Evolutionary conservation across 2,888 invertebrate genomes (phyloP), one percentile per base, ranked within the genome.

Genomic region (Ornithoptera alexandrae): DNA sequence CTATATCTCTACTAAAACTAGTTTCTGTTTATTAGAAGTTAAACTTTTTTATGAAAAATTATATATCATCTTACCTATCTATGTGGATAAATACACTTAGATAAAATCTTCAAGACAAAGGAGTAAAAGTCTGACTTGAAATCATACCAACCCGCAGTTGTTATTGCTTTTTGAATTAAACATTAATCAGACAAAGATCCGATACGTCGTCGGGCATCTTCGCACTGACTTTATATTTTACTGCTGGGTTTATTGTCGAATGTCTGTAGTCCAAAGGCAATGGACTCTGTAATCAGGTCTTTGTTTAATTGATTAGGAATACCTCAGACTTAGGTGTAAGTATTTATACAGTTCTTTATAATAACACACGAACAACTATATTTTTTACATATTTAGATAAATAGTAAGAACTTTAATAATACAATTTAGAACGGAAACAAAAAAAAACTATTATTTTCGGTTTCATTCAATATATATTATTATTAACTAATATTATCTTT

Each of bases 171-270:
- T 62, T 22, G 61, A 67, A 50, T 68, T 64, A 22, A 22, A 64
- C 63, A 46, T 39, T 10, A 50, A 60, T 59, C 53, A 64, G 68
- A 64, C 64, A 60, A 59, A 60, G 68, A 39, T 53, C 22, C 64
- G 64, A 61, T 60, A 60, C 39, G 59, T 68, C 68, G 53, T 36
- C 59, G 18, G 39, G 24, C 5, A 12, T 22, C 58, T 36, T 63
- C 63, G 59, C 64, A 64, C 53, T 64, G 24, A 22, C 46, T 39
- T 58, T 65, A 46, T 65, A 62, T 59, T 64, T 64, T 64, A 68
- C 59, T 64, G 59, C 60, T 64, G 39, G 60, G 60, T 68, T 68
- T 68, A 68, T 50, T 64, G 59, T 64, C 68, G 56, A 58, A 68
- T 22, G 68, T 64, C 60, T 64, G 24, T 50, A 36, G 50, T 53